Base-by-base conservation (phyloP, 2,113 vertebrate species). In the Delphinapterus leucas region DNA sequence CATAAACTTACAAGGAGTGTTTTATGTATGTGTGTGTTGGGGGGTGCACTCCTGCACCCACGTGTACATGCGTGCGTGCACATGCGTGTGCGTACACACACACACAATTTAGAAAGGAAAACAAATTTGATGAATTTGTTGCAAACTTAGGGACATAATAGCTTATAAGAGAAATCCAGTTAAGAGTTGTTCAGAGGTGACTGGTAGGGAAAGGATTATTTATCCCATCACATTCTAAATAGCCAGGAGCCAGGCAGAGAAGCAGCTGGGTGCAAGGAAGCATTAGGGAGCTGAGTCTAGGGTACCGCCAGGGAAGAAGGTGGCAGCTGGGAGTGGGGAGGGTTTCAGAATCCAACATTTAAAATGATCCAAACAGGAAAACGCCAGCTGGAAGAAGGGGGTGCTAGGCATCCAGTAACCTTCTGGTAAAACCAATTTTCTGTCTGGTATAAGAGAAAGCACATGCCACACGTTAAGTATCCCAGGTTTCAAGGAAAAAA, bases 221-320 rank as follows among this genome's bases (percentile, higher is more conserved):
- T 98, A 96, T 65, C 74, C 82, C 95, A 95, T 86, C 26, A 80
- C 44, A 95, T 93, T 96, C 10, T 63, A 95, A 85, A 94, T 11
- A 18, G 58, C 90, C 31, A 63, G 91, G 96, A 89, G 68, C 89
- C 14, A 47, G 88, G 96, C 88, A 95, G 94, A 98, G 97, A 95
- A 96, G 96, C 97, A 98, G 97, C 96, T 98, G 97, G 97, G 98
- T 94, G 96, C 87, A 90, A 95, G 89, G 88, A 97, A 87, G 95
- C 95, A 96, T 92, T 81, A 97, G 97, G 97, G 96, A 98, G 86
- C 88, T 2, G 85, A 97, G 93, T 96, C 96, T 88, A 92, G 87
- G 97, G 96, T 60, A 88, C 90, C 76, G 61, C 89, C 95, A 97
- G 95, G 90, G 96, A 98, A 96, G 97, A 86, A 88, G 88, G 95